A percentile compares a stretch with the other conserved stretches of the same genome.
Evolutionary conservation across 2,797 vertebrate species (phyloP).

Genomic region (Bufotes viridis): DNA sequence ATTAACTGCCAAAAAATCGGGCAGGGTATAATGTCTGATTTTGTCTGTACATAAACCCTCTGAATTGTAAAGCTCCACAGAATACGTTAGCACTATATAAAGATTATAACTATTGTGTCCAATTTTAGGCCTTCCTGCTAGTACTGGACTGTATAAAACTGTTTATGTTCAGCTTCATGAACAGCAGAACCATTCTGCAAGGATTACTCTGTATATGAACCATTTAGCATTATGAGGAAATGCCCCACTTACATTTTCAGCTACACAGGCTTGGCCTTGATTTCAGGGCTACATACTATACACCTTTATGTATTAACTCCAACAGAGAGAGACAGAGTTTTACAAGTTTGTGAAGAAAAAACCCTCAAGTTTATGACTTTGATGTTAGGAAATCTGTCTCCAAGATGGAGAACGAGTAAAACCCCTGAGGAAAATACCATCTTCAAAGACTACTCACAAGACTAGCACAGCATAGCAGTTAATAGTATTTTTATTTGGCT

Average conservation of each 20-base stretch:
- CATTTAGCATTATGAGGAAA: background rate
- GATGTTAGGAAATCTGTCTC: conserved; percentile 42
- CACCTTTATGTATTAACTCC: conserved; percentile 39
- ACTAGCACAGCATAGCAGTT: conserved; percentile 18
- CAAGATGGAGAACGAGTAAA: conserved; percentile 20
- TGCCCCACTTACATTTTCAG: background rate
- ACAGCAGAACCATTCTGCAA: background rate
- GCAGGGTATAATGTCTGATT: no score
- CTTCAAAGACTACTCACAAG: conserved; percentile 35
- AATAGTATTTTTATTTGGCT: conserved; percentile 50
- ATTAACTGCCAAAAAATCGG: no score
- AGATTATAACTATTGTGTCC: no score
- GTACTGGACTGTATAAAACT: background rate
- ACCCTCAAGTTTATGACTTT: conserved; percentile 12
- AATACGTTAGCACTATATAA: no score
- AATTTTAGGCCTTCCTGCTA: background rate
- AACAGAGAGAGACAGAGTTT: conserved; percentile 13
- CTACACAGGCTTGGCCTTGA: conserved; percentile 1
- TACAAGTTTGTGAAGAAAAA: conserved; percentile 37
- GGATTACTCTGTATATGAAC: background rate
- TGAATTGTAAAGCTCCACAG: no score
- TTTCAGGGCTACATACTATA: conserved; percentile 6
- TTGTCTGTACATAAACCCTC: no score
- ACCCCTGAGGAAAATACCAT: conserved; percentile 29
- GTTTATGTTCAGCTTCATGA: no score